These are phyloP conservation scores for Eptatretus atami DNA, from an alignment of 2,797 vertebrate species.

Conservation along the genomic window DNA sequence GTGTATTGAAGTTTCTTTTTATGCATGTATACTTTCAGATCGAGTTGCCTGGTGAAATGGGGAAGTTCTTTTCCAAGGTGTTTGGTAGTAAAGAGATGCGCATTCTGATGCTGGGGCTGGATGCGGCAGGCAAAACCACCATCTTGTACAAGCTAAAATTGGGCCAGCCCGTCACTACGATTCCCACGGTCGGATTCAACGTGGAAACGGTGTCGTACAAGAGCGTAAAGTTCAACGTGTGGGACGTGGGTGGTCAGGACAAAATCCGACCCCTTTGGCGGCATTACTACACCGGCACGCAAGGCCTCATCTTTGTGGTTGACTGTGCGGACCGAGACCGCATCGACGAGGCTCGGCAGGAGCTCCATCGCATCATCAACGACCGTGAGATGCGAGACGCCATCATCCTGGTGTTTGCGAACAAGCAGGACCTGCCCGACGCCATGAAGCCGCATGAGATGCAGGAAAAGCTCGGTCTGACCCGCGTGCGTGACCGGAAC, in stretches of 20 bases:
- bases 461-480: slow-evolving; percentile 96
- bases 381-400: slow-evolving; percentile 98
- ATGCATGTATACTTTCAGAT: too few species aligned
- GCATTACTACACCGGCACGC: slow-evolving; percentile 97
- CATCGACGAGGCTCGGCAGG: slow-evolving; percentile 87
- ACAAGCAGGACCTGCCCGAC: slow-evolving; percentile 97
- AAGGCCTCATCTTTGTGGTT: slow-evolving; percentile 93
- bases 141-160: slow-evolving; percentile 98
- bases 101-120: slow-evolving; percentile 95
- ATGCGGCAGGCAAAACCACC: slow-evolving; percentile 90
- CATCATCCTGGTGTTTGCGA: slow-evolving; percentile 99
- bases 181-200: slow-evolving; percentile 93
- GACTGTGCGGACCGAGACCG: slow-evolving; percentile 96
- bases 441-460: slow-evolving; percentile 99
- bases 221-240: slow-evolving; percentile 98
- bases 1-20: too few species aligned
- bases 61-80: slow-evolving; percentile 93
- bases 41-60: slow-evolving; percentile 20
- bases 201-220: slow-evolving; percentile 98
- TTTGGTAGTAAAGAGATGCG: slow-evolving; percentile 99
- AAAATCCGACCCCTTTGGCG: slow-evolving; percentile 95
- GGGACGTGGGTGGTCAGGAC: slow-evolving; percentile 95
- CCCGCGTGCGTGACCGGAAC: slow-evolving; percentile 97
- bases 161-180: slow-evolving; percentile 94
- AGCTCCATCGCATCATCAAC: slow-evolving; percentile 95